phyloP scores from a whole-genome alignment of 2,888 invertebrate genomes.

The Drosophila cracens region DNA sequence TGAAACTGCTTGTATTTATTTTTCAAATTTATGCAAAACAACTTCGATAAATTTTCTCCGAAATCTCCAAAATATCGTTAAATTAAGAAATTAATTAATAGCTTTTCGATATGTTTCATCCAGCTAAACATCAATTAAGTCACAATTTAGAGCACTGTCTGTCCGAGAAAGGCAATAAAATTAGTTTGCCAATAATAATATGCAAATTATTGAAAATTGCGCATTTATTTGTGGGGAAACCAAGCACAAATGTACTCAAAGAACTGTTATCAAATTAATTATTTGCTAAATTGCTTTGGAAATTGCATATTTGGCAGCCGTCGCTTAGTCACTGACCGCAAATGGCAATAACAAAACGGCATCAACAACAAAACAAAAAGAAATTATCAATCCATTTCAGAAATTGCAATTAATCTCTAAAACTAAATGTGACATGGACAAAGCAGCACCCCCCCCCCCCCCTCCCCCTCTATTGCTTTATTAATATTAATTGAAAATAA shows the following conservation, averaged over 20 bases:
- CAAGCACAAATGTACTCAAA: slow-evolving; percentile 19
- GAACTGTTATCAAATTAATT: slow-evolving; percentile 65
- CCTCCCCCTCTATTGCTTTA: slow-evolving; percentile 54
- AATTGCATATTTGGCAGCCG: slow-evolving; percentile 37
- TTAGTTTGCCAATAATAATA: slow-evolving; percentile 68
- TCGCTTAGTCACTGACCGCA: neutral
- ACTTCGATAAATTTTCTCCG: neutral
- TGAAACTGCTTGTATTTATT: neutral
- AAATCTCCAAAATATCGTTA: neutral
- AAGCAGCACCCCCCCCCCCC: neutral
- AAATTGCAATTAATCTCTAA: slow-evolving; percentile 64
- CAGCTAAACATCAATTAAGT: neutral
- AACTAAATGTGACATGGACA: slow-evolving; percentile 26
- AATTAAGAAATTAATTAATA: neutral
- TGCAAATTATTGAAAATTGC: slow-evolving; percentile 58
- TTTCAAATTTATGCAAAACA: neutral
- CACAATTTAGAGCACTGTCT: slow-evolving; percentile 21
- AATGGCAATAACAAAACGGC: slow-evolving; percentile 13
- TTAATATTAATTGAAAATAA: slow-evolving; percentile 81
- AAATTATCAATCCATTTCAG: slow-evolving; percentile 29
- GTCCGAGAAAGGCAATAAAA: slow-evolving; percentile 61
- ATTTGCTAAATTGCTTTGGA: slow-evolving; percentile 66
- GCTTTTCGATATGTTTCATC: neutral
- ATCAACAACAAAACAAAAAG: slow-evolving; percentile 4
- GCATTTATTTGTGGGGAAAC: slow-evolving; percentile 36